phyloP scores from a whole-genome alignment of 2,888 invertebrate genomes.

The Stegana nigrithorax region DNA sequence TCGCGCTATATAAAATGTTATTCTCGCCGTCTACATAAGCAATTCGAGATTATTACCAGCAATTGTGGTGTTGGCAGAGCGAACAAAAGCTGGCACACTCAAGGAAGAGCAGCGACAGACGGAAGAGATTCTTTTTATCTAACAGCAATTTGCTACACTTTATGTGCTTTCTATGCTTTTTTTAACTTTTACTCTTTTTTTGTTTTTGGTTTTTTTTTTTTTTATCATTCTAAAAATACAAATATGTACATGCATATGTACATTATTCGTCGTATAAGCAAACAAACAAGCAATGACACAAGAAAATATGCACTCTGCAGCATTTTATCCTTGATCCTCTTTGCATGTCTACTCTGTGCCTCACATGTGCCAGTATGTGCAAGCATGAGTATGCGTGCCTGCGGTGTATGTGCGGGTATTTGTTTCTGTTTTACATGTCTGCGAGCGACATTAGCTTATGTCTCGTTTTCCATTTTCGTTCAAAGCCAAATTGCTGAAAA shows the following conservation, averaged over 20 bases:
- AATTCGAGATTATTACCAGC: not conserved
- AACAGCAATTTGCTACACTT: constrained; percentile 12
- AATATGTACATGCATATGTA: not conserved
- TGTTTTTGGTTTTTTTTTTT: too few species aligned
- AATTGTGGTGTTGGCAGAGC: too few species aligned
- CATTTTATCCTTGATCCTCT: constrained; percentile 16
- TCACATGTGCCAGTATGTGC: not conserved
- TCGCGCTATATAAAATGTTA: too few species aligned
- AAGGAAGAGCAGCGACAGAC: not conserved
- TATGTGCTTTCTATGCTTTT: not conserved
- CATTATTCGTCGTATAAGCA: not conserved
- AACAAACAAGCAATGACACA: not conserved
- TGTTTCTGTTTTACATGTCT: not conserved
- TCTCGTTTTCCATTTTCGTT: not conserved
- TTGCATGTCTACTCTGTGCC: too few species aligned
- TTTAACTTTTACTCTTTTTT: too few species aligned
- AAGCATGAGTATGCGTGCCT: not conserved
- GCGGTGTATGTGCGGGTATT: not conserved
- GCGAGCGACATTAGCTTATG: not conserved
- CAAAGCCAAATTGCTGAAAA: not conserved
- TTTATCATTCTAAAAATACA: not conserved
- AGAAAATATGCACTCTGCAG: not conserved
- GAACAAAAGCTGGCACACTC: too few species aligned
- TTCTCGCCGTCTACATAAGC: not conserved
- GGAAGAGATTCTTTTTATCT: constrained; percentile 9